Evolutionary conservation across 1,140 invertebrate species (phyloP).

Genomic region (Zaprionus tsacasi): DNA sequence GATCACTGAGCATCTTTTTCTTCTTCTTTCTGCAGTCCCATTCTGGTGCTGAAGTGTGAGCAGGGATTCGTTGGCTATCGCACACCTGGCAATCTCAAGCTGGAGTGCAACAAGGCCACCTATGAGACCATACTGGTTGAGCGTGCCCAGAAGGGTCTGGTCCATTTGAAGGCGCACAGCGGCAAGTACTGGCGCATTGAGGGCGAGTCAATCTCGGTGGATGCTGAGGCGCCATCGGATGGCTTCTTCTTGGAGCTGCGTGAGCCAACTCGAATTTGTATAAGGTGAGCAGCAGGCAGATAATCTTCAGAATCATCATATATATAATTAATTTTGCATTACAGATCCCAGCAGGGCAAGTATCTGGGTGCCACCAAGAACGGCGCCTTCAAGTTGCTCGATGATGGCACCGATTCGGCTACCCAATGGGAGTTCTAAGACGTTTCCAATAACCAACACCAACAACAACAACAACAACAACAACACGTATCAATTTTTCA

Average conservation of each 20-base stretch:
- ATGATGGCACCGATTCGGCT: constrained; percentile 90
- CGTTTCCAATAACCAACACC: constrained; percentile 5
- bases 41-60: constrained; percentile 96
- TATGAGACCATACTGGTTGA: constrained; percentile 97
- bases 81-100: constrained; percentile 89
- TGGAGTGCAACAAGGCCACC: constrained; percentile 97
- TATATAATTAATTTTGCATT: not conserved
- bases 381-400: constrained; percentile 94
- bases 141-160: constrained; percentile 94
- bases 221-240: constrained; percentile 92
- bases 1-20: constrained; percentile 13
- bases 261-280: constrained; percentile 95
- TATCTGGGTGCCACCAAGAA: constrained; percentile 97
- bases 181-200: constrained; percentile 97
- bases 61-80: constrained; percentile 98
- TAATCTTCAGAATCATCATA: not conserved
- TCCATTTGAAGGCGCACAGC: constrained; percentile 97
- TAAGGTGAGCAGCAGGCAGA: constrained; percentile 86
- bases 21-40: constrained; percentile 87
- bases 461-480: constrained; percentile 23
- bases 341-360: constrained; percentile 86
- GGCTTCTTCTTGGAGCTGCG: constrained; percentile 96
- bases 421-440: constrained; percentile 97
- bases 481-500: constrained; percentile 51
- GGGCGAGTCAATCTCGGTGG: constrained; percentile 93